A percentile compares a stretch with the other conserved stretches of the same genome.
phyloP scores from a whole-genome alignment of 2,888 invertebrate genomes.

The Aspidiotus rigidus region DNA sequence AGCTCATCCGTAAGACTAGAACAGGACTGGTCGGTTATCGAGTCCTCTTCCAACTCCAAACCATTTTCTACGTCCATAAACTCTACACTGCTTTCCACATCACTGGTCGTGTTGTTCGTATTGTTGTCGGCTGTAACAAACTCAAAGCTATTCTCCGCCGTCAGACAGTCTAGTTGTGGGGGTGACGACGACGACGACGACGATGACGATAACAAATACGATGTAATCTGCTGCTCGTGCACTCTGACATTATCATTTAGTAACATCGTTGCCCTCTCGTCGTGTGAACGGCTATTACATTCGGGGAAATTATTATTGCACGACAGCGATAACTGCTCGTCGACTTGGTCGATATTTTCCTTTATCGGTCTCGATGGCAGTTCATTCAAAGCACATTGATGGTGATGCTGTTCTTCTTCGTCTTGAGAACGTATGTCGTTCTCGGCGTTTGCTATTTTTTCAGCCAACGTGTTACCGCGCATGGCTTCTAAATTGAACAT shows the following conservation, averaged over 20 bases:
- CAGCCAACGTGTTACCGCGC: slow-evolving; percentile 23
- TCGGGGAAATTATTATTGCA: not conserved
- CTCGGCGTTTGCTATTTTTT: slow-evolving; percentile 27
- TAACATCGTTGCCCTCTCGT: not conserved
- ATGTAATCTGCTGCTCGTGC: not conserved
- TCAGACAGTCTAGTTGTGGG: slow-evolving; percentile 13
- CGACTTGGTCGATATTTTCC: not conserved
- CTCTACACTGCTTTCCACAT: slow-evolving; percentile 28
- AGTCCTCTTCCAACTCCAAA: slow-evolving; percentile 16
- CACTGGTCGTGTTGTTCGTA: slow-evolving; percentile 24
- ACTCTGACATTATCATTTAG: not conserved
- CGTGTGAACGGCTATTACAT: not conserved
- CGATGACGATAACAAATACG: no score
- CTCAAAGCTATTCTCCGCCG: slow-evolving; percentile 19
- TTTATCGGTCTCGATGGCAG: not conserved
- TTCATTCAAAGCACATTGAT: not conserved
- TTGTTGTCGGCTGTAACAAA: slow-evolving; percentile 26
- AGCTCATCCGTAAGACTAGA: no score
- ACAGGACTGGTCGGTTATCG: no score
- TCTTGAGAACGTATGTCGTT: slow-evolving; percentile 23
- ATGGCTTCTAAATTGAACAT: slow-evolving; percentile 24
- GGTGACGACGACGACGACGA: not conserved
- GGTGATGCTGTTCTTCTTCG: slow-evolving; percentile 14
- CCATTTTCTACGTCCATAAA: slow-evolving; percentile 25
- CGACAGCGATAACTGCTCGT: not conserved